Percentiles rank a stretch among this genome's conserved stretches.
phyloP scores from a whole-genome alignment of 2,113 vertebrate genomes.

The Burhinus bistriatus region DNA sequence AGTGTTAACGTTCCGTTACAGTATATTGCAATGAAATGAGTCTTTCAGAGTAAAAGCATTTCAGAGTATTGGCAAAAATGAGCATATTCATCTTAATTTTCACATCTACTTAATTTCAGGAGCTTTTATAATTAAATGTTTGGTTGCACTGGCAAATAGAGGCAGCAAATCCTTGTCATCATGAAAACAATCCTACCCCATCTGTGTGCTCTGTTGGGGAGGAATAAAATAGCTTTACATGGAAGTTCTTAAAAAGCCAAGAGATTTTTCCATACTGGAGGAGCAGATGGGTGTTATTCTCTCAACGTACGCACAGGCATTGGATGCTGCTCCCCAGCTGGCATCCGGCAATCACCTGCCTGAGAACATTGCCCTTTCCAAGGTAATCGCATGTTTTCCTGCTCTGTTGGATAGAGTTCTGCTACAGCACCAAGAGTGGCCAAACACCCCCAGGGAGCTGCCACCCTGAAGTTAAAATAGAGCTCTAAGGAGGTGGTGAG shows the following conservation, averaged over 20 bases:
- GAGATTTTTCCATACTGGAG: not conserved
- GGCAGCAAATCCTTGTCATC: conserved; percentile 24
- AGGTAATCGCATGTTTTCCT: not conserved
- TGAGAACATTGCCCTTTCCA: not conserved
- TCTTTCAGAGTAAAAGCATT: conserved; percentile 63
- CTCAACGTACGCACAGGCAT: rapidly evolving
- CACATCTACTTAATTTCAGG: conserved; percentile 63
- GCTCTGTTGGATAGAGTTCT: not conserved
- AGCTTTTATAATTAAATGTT: conserved; percentile 76
- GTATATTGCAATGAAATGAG: conserved; percentile 71
- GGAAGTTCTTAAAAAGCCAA: not conserved
- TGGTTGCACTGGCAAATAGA: conserved; percentile 66
- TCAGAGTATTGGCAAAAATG: conserved; percentile 67
- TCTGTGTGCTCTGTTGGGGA: not conserved
- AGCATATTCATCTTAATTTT: conserved; percentile 77
- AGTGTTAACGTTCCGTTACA: conserved; percentile 69
- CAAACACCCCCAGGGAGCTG: not conserved
- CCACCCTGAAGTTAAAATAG: not conserved
- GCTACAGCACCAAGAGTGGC: not conserved
- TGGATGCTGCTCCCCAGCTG: not conserved
- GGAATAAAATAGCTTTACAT: not conserved
- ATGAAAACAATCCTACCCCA: not conserved
- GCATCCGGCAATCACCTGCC: not conserved
- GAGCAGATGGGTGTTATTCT: conserved; percentile 9
- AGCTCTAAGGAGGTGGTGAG: not conserved